These are phyloP conservation scores for Chauna torquata DNA, from an alignment of 2,113 vertebrate species.

Conservation along the genomic window DNA sequence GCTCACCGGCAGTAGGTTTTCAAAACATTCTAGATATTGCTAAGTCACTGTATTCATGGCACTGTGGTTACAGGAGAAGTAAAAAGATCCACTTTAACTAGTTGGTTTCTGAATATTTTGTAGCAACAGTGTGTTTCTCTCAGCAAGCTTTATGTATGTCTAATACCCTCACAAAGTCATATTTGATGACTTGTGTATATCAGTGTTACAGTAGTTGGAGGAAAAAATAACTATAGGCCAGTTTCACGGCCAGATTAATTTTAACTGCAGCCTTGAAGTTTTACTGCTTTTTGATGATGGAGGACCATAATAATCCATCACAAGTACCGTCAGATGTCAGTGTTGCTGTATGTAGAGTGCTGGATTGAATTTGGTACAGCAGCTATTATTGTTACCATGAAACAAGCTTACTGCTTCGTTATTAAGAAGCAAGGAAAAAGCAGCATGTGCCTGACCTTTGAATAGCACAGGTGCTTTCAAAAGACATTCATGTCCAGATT, in stretches of 20 bases:
- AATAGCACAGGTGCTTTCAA: neutral
- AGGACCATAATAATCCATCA: slow-evolving; percentile 25
- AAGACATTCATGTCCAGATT: neutral
- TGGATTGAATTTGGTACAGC: neutral
- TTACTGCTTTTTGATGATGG: slow-evolving; percentile 31
- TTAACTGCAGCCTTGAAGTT: slow-evolving; percentile 54
- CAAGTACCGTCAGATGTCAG: neutral
- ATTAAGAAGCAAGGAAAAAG: neutral
- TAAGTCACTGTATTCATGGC: neutral
- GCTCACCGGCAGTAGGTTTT: neutral
- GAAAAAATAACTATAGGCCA: neutral
- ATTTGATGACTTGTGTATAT: neutral
- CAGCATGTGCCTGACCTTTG: neutral
- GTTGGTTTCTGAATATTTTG: neutral
- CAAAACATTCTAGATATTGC: neutral
- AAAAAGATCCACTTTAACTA: neutral
- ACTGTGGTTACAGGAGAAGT: neutral
- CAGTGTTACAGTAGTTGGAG: neutral
- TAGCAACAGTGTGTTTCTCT: neutral
- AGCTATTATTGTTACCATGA: neutral
- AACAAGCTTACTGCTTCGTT: neutral
- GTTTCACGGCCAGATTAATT: slow-evolving; percentile 30
- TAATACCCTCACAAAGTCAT: neutral
- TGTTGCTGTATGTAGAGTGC: neutral
- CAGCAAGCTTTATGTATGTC: neutral